A percentile compares a stretch with the other conserved stretches of the same genome.
phyloP scores from a whole-genome alignment of 2,888 invertebrate species.

The Rhamnusium bicolor region DNA sequence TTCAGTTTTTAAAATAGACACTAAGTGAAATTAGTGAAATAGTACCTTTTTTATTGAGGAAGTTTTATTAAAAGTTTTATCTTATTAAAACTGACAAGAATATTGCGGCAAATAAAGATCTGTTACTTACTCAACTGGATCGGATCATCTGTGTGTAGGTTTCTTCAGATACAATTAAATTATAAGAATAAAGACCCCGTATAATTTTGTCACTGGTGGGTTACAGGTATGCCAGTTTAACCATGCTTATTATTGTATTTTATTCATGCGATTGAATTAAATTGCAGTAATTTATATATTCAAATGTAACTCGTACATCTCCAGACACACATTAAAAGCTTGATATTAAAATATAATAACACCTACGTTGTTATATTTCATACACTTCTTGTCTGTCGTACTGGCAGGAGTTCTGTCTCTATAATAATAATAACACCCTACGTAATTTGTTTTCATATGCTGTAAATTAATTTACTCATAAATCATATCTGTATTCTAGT shows the following conservation, averaged over 20 bases:
- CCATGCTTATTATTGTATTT: constrained; percentile 48
- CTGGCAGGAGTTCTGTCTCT: constrained; percentile 45
- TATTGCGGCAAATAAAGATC: neutral
- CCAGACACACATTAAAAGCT: constrained; percentile 61
- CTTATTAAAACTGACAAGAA: neutral
- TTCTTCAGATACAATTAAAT: constrained; percentile 7
- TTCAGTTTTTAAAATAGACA: too few relatives aligned
- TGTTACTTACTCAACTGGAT: neutral
- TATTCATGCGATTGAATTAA: constrained; percentile 63
- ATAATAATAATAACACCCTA: constrained; percentile 53
- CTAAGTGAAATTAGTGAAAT: too few relatives aligned
- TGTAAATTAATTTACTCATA: constrained; percentile 57
- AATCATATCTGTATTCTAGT: constrained; percentile 43
- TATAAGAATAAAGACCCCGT: constrained; percentile 13
- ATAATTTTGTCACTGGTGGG: constrained; percentile 24
- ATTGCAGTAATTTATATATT: constrained; percentile 66
- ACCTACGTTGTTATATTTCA: constrained; percentile 59
- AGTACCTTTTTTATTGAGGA: too few relatives aligned
- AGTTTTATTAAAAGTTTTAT: too few relatives aligned
- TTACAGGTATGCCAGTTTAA: neutral
- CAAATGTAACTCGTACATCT: constrained; percentile 60
- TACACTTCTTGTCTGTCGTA: constrained; percentile 35
- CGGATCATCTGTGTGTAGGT: neutral
- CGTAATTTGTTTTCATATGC: constrained; percentile 56
- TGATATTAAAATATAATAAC: constrained; percentile 69